Percentiles rank a stretch among this genome's conserved stretches.
These are phyloP conservation scores for Anguilla anguilla DNA, from an alignment of 2,797 vertebrate genomes.

Conservation along the genomic window DNA sequence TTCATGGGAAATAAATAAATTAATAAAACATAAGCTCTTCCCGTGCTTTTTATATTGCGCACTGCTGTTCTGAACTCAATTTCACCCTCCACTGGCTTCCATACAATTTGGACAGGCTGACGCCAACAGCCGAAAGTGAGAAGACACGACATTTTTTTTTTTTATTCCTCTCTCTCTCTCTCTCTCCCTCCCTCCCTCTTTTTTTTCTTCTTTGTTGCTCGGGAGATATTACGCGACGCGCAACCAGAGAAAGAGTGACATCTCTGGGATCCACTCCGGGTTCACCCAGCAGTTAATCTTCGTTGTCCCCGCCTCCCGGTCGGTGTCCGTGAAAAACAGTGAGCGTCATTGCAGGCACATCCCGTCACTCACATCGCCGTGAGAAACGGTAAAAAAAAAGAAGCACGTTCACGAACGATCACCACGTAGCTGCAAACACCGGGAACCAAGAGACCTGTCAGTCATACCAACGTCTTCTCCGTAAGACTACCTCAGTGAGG, in stretches of 20 bases:
- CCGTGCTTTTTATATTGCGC: constrained; percentile 41
- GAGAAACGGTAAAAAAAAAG: not conserved
- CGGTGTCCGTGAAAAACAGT: not conserved
- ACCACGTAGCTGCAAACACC: not conserved
- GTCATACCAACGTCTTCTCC: not conserved
- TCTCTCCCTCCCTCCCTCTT: constrained; percentile 24
- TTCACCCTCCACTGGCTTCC: constrained; percentile 76
- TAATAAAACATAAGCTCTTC: constrained; percentile 70
- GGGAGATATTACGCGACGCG: constrained; percentile 21
- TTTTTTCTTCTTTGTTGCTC: not conserved
- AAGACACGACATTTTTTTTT: constrained; percentile 77
- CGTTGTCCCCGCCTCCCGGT: not conserved
- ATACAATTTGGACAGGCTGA: constrained; percentile 80
- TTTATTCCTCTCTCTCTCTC: constrained; percentile 62
- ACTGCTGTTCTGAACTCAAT: constrained; percentile 69
- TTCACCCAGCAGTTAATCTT: constrained; percentile 13
- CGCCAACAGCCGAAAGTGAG: constrained; percentile 76
- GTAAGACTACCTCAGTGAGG: not conserved
- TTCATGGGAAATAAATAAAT: constrained; percentile 69
- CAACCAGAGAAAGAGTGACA: constrained; percentile 21
- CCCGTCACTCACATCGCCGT: not conserved
- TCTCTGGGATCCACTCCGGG: constrained; percentile 20
- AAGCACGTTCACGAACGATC: not conserved
- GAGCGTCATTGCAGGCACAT: not conserved
- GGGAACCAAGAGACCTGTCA: not conserved